phyloP scores from a whole-genome alignment of 2,113 vertebrate species.

The Monopterus albus region DNA sequence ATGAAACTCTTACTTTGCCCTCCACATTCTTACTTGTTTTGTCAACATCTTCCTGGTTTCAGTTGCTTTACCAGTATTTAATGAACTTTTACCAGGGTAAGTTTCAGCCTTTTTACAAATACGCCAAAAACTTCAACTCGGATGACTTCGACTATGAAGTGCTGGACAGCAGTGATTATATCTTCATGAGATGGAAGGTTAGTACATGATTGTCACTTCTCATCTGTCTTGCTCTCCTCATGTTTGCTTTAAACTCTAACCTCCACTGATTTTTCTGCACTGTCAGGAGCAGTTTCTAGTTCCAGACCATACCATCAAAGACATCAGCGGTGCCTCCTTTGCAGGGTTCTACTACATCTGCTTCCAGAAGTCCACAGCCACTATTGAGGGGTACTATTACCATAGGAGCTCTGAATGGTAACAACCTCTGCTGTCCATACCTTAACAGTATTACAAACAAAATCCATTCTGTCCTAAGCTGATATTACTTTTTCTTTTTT shows the following conservation, averaged over 20 bases:
- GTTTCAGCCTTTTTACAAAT: slow-evolving; percentile 97
- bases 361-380: slow-evolving; percentile 98
- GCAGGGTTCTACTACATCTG: slow-evolving; percentile 99
- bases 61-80: slow-evolving; percentile 19
- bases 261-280: not conserved
- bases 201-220: slow-evolving; percentile 4
- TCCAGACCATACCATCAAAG: slow-evolving; percentile 98
- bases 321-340: slow-evolving; percentile 98
- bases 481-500: not conserved
- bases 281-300: slow-evolving; percentile 95
- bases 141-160: slow-evolving; percentile 97
- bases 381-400: slow-evolving; percentile 98
- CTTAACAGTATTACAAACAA: not conserved
- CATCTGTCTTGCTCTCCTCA: not conserved
- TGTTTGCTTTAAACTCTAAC: not conserved
- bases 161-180: slow-evolving; percentile 93
- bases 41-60: not conserved
- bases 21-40: too few relatives aligned
- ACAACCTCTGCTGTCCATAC: not conserved
- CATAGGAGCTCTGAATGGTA: slow-evolving; percentile 99
- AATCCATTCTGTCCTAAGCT: not conserved
- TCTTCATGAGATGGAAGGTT: slow-evolving; percentile 99
- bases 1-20: too few relatives aligned
- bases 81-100: slow-evolving; percentile 87
- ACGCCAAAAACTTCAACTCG: slow-evolving; percentile 97